These are phyloP conservation scores for Drosophila falleni DNA, from an alignment of 2,888 invertebrate species.

Conservation along the genomic window DNA sequence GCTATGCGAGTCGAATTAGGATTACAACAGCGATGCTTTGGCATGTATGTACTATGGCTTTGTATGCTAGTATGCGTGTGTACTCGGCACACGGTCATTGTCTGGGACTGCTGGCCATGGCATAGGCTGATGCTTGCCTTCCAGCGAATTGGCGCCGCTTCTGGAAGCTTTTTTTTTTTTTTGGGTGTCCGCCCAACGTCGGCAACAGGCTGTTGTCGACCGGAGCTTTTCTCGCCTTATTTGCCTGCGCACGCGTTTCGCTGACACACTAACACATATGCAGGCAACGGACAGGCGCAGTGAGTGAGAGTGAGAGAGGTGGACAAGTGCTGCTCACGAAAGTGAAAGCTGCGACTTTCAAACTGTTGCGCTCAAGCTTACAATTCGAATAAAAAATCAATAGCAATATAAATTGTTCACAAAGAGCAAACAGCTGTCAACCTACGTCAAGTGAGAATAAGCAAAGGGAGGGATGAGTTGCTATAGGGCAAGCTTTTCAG, in stretches of 20 bases:
- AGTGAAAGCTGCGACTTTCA: constrained; percentile 80
- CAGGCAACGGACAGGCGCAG: constrained; percentile 50
- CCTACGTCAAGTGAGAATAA: constrained; percentile 67
- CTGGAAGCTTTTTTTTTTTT: constrained; percentile 42
- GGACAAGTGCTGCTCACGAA: constrained; percentile 58
- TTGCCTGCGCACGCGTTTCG: constrained; percentile 61
- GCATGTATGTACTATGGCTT: constrained; percentile 9
- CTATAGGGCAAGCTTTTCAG: constrained; percentile 32
- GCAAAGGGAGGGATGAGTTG: constrained; percentile 5
- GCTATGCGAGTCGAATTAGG: constrained; percentile 42
- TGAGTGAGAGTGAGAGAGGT: constrained; percentile 22
- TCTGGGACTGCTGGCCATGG: constrained; percentile 50
- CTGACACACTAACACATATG: constrained; percentile 77
- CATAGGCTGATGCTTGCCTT: constrained; percentile 38
- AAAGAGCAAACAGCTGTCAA: constrained; percentile 80
- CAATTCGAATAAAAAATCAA: constrained; percentile 72
- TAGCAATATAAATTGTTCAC: constrained; percentile 57
- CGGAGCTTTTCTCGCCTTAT: constrained; percentile 40
- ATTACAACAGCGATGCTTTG: constrained; percentile 14
- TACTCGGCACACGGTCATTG: constrained; percentile 56
- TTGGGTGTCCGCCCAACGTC: constrained; percentile 41
- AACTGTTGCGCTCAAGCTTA: constrained; percentile 70
- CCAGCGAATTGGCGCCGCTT: constrained; percentile 64
- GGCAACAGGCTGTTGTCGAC: constrained; percentile 71
- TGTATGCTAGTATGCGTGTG: background rate